Evolutionary conservation across 2,797 vertebrate genomes (phyloP).

Genomic region (Oryzias dopingdopingensis): DNA sequence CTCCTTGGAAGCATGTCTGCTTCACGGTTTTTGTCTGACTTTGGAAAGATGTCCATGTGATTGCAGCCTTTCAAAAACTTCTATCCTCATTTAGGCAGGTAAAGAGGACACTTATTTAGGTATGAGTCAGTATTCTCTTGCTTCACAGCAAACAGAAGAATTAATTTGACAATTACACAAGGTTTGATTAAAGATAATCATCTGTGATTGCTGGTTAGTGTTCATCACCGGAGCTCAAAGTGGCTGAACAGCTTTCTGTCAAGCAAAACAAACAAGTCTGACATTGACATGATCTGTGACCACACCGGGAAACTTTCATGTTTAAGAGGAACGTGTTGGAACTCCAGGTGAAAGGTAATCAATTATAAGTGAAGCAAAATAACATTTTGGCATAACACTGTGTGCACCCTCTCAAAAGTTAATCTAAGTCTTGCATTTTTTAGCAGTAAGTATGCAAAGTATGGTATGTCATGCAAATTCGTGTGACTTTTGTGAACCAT

Average conservation of each 20-base stretch:
- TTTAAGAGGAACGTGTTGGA: conserved; percentile 24
- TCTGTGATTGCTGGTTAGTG: conserved; percentile 60
- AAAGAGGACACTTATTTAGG: conserved; percentile 47
- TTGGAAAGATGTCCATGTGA: conserved; percentile 67
- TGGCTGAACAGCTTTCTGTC: conserved; percentile 30
- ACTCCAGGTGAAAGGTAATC: neutral
- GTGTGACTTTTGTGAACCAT: conserved; percentile 15
- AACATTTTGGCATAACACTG: neutral
- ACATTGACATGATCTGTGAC: conserved; percentile 40
- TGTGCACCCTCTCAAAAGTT: conserved; percentile 9
- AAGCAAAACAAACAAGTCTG: conserved; percentile 59
- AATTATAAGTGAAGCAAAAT: neutral
- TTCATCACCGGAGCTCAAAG: conserved; percentile 32
- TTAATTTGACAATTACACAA: conserved; percentile 67
- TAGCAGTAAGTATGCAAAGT: conserved; percentile 36
- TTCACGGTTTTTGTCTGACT: conserved; percentile 32
- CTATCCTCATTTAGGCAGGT: conserved; percentile 48
- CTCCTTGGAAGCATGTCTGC: conserved; percentile 18
- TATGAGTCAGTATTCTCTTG: conserved; percentile 22
- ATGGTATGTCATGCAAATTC: conserved; percentile 33
- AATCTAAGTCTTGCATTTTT: conserved; percentile 10
- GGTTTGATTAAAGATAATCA: conserved; percentile 74
- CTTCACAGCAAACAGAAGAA: conserved; percentile 48
- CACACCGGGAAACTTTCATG: conserved; percentile 7
- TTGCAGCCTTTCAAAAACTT: conserved; percentile 62